These are phyloP conservation scores for Ptychodera flava DNA, from an alignment of 35 echinoderm and acorn worm genomes.

Conservation along the genomic window DNA sequence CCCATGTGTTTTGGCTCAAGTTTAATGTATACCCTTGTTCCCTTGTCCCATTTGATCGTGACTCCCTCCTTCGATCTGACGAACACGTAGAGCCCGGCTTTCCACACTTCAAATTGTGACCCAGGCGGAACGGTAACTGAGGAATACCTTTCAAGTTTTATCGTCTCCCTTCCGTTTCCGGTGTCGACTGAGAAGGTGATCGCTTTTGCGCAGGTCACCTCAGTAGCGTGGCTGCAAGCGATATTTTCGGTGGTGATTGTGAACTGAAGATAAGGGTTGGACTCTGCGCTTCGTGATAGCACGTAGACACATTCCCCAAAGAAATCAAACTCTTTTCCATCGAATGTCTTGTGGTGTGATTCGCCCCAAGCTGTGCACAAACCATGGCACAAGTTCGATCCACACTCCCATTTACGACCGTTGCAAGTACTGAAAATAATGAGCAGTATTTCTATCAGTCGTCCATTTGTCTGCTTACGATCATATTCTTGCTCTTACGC, in stretches of 20 bases:
- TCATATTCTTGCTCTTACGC: too few species aligned
- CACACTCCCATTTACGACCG: not conserved
- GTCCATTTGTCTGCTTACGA: too few species aligned
- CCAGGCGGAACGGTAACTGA: not conserved
- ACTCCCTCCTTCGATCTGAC: constrained; percentile 72
- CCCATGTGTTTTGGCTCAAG: constrained; percentile 19
- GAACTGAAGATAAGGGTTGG: not conserved
- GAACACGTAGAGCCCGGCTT: constrained; percentile 65
- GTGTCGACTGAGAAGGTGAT: not conserved
- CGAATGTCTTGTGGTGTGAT: constrained; percentile 13
- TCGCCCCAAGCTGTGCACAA: constrained; percentile 19
- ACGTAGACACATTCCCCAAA: constrained; percentile 15
- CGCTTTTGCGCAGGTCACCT: constrained; percentile 16
- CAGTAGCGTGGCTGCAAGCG: not conserved
- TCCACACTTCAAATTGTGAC: not conserved
- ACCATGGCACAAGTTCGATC: not conserved
- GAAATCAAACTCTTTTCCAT: constrained; percentile 12
- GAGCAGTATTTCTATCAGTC: not conserved
- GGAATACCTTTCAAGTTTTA: not conserved
- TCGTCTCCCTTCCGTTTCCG: not conserved
- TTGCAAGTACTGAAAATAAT: constrained; percentile 7
- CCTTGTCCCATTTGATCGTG: constrained; percentile 71
- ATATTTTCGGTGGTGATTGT: constrained; percentile 6
- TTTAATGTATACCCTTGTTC: constrained; percentile 70
- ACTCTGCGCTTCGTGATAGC: not conserved